These are phyloP conservation scores for Apogon hyalosoma DNA, from an alignment of 2,797 vertebrate genomes.

Conservation along the genomic window DNA sequence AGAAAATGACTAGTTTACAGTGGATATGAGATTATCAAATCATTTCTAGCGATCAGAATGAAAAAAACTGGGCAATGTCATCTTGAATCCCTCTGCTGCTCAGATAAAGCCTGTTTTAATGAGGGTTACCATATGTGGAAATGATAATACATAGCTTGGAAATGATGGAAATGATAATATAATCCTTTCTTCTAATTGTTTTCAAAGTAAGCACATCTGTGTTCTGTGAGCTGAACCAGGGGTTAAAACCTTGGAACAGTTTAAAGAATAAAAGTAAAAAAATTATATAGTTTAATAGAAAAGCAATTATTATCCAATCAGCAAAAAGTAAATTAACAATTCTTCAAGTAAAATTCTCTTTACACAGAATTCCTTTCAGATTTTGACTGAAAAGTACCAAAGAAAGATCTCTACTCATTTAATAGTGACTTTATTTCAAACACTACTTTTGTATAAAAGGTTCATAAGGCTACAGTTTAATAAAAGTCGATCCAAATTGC, in stretches of 20 bases:
- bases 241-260: background rate
- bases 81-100: conserved; percentile 19
- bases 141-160: conserved; percentile 6
- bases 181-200: conserved; percentile 5
- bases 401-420: conserved; percentile 11
- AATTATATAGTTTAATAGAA: background rate
- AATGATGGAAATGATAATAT: conserved; percentile 19
- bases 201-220: background rate
- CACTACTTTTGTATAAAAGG: conserved; percentile 23
- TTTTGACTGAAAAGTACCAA: background rate
- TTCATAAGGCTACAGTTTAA: conserved; percentile 6
- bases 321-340: background rate
- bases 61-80: conserved; percentile 18
- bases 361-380: conserved; percentile 11
- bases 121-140: conserved; percentile 22
- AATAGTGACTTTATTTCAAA: conserved; percentile 26
- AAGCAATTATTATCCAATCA: background rate
- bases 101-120: conserved; percentile 46
- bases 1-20: conserved; percentile 15
- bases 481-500: conserved; percentile 25
- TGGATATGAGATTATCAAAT: conserved; percentile 45
- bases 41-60: conserved; percentile 34
- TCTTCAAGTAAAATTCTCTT: conserved; percentile 3
- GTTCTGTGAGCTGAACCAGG: conserved; percentile 2
- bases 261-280: background rate